phyloP scores from a whole-genome alignment of 2,113 vertebrate genomes.

The Chascanopsetta lugubris region DNA sequence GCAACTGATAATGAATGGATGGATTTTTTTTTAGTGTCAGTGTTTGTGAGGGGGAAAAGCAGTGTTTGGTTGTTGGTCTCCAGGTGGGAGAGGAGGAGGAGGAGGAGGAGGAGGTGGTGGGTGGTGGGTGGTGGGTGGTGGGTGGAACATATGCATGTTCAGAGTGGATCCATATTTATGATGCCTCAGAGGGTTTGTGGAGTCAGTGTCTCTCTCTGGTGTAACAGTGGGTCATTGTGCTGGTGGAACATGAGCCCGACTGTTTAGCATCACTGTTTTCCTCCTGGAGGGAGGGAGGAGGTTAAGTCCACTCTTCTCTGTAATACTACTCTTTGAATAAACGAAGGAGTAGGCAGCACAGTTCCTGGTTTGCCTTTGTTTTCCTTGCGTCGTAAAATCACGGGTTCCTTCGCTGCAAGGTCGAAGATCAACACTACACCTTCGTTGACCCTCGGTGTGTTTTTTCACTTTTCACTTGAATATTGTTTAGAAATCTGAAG shows the following conservation, averaged over 20 bases:
- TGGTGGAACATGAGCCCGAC: slow-evolving; percentile 48
- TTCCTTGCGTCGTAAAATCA: slow-evolving; percentile 40
- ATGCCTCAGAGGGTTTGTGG: slow-evolving; percentile 48
- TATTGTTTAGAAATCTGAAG: neutral
- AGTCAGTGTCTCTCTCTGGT: slow-evolving; percentile 26
- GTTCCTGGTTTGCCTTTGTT: slow-evolving; percentile 53
- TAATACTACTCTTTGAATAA: slow-evolving; percentile 18
- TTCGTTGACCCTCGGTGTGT: slow-evolving; percentile 8
- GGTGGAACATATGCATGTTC: slow-evolving; percentile 58
- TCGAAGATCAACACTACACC: slow-evolving; percentile 26
- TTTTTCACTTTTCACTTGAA: slow-evolving; percentile 1
- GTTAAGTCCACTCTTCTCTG: neutral
- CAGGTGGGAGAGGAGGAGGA: slow-evolving; percentile 59
- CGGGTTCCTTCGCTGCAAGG: slow-evolving; percentile 1
- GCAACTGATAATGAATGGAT: slow-evolving; percentile 64
- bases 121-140: slow-evolving; percentile 53
- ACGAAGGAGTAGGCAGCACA: slow-evolving; percentile 24
- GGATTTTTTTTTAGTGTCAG: slow-evolving; percentile 55
- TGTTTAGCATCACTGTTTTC: slow-evolving; percentile 38
- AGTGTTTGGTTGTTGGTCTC: slow-evolving; percentile 48
- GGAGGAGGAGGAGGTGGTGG: slow-evolving; percentile 28
- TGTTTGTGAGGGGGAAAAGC: slow-evolving; percentile 45
- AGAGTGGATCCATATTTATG: slow-evolving; percentile 57
- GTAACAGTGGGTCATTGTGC: slow-evolving; percentile 64
- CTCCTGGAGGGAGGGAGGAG: neutral